Evolutionary conservation across 2,797 vertebrate species (phyloP).

Genomic region (Garrulus glandarius): DNA sequence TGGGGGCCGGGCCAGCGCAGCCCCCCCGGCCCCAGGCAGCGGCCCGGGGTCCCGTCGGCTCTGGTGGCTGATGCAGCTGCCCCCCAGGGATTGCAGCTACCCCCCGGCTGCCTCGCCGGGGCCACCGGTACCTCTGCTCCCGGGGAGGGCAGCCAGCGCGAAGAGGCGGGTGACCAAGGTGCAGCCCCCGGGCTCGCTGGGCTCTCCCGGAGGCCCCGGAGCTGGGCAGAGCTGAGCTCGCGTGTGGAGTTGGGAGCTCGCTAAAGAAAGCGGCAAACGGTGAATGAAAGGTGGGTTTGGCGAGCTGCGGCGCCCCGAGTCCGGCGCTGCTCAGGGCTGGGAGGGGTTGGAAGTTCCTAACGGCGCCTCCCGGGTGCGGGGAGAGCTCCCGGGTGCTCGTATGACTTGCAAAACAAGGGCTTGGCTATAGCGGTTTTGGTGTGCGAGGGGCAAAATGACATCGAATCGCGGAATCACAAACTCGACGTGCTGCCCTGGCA

Average conservation of each 20-base stretch:
- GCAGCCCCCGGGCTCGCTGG: not conserved
- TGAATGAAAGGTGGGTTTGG: not conserved
- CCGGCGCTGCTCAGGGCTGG: not conserved
- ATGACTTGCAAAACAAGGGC: conserved; percentile 2
- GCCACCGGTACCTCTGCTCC: accelerated
- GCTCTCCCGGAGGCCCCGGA: not conserved
- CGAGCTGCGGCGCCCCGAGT: accelerated
- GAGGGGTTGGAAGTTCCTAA: not conserved
- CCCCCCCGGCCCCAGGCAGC: not conserved
- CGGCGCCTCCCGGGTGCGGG: not conserved
- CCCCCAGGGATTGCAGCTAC: accelerated
- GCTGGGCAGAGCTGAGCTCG: not conserved
- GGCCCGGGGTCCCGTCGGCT: not conserved
- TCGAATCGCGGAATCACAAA: accelerated
- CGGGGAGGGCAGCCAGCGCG: accelerated
- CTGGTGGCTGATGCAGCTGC: not conserved
- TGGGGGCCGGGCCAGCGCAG: not conserved
- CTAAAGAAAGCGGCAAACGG: accelerated
- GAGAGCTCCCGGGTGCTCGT: not conserved
- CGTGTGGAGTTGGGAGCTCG: not conserved
- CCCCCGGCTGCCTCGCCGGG: not conserved
- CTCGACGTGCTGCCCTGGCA: not conserved
- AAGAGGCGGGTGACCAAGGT: not conserved
- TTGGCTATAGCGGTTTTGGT: accelerated
- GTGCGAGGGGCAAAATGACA: accelerated